phyloP scores from a whole-genome alignment of 2,888 invertebrate genomes.

The Caenorhabditis sinica region DNA sequence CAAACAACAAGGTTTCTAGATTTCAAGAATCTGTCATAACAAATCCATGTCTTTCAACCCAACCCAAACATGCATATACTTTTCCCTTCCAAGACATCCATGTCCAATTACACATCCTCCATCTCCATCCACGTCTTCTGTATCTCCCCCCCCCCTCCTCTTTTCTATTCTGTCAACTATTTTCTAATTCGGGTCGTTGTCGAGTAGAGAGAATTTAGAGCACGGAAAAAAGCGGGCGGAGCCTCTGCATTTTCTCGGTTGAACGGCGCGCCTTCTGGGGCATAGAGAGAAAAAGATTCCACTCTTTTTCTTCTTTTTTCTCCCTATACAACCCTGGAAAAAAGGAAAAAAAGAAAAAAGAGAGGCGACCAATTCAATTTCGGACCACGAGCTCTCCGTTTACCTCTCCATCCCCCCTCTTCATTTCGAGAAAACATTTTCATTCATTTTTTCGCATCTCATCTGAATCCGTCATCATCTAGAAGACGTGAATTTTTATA shows the following conservation, averaged over 20 bases:
- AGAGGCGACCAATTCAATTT: constrained; percentile 55
- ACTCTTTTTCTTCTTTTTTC: constrained; percentile 1
- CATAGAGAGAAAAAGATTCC: not conserved
- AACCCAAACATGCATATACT: not conserved
- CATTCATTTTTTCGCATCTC: not conserved
- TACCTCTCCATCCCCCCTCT: not conserved
- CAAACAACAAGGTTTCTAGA: no score
- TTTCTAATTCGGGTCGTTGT: not conserved
- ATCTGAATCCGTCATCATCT: not conserved
- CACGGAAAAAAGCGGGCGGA: not conserved
- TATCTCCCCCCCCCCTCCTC: not conserved
- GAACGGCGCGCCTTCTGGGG: constrained; percentile 16
- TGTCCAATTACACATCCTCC: constrained; percentile 10
- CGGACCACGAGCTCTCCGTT: constrained; percentile 21
- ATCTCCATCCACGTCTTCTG: constrained; percentile 4
- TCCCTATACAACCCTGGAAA: constrained; percentile 16
- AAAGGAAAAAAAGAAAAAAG: not conserved
- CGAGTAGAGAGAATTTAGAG: not conserved
- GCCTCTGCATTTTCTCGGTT: not conserved
- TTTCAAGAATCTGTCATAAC: not conserved
- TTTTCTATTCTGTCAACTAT: constrained; percentile 5
- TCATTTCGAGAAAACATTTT: not conserved
- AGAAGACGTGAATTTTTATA: not conserved
- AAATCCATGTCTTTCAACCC: not conserved
- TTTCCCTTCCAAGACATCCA: not conserved